A percentile compares a stretch with the other conserved stretches of the same genome.
Conservation (phyloP, 2,113 vertebrate genomes). For the Pachycephala philippinensis region DNA sequence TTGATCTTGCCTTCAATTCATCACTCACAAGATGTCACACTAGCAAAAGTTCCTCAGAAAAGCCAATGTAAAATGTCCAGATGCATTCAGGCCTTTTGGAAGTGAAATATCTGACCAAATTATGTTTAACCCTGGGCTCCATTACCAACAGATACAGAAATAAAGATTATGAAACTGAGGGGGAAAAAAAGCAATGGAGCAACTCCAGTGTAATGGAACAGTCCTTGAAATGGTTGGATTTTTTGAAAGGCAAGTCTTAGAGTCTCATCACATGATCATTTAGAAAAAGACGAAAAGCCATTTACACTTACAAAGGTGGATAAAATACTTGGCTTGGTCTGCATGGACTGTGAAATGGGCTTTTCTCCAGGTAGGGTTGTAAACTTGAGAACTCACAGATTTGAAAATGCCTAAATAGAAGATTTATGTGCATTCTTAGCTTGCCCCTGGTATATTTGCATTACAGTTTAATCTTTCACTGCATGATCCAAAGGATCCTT, state of each 20-base stretch:
- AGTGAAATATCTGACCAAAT: neutral
- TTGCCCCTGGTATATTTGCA: neutral
- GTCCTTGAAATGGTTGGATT: neutral
- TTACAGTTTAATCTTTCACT: neutral
- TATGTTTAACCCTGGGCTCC: neutral
- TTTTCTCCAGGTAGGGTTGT: conserved; percentile 25
- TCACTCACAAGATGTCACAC: neutral
- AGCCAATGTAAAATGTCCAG: neutral
- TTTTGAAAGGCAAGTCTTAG: neutral
- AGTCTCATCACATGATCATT: neutral
- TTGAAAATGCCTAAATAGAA: conserved; percentile 28
- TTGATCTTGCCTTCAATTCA: neutral
- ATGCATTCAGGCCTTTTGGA: neutral
- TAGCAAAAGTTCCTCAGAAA: neutral
- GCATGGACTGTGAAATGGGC: neutral
- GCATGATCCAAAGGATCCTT: conserved; percentile 15
- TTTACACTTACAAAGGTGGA: neutral
- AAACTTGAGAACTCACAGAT: conserved; percentile 36
- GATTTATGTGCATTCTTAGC: conserved; percentile 32
- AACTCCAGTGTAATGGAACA: neutral
- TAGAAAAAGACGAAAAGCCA: neutral
- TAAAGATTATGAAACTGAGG: neutral
- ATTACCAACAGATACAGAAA: neutral
- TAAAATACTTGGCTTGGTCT: conserved; percentile 2
- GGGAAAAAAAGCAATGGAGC: neutral